Evolutionary conservation across 2,797 vertebrate genomes (phyloP), one percentile per base, ranked within the genome.

Genomic region (Pantherophis alleghaniensis): DNA sequence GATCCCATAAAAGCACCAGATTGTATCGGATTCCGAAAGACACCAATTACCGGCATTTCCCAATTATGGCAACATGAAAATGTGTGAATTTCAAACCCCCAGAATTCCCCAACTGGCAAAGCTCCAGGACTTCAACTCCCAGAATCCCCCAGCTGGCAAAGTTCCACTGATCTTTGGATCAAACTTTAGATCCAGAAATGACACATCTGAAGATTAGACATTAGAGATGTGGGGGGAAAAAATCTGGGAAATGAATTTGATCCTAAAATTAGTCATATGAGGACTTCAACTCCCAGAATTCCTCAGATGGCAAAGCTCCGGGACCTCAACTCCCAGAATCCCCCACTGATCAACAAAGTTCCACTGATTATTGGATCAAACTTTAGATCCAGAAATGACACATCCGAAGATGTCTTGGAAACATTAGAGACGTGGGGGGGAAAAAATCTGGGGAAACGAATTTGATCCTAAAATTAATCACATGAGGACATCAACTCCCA

Each of bases 361-460:
- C 63, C 12, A 32, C 13, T n/a, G 28, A 14, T n/a, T 1, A n/a
- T n/a, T n/a, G 63, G 13, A 16, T 66, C 13, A 66, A n/a, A 14
- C 28, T n/a, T 63, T 66, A 66, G 63, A n/a, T 16, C 63, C 63
- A 66, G 28, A 66, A 66, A n/a, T 7, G 28, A 66, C 63, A 66
- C 63, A 66, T 66, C 12, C 16, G 28, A n/a, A 66, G 63, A 14
- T 66, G 28, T 66, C 13, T 66, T 66, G 14, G 28, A n/a, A 14
- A n/a, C 63, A n/a, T 0, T n/a, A n/a, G 5, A 66, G 28, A n/a
- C 0, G 0, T 14, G 28, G 13, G 51, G 9, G 9, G 5, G 0
- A 1, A 0, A 12, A 26, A 61, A 12, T 28, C 26, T 28, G 28
- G 63, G 63, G 63, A 66, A 66, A 66, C 0, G 12, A 66, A n/a